Percentiles rank a stretch among this genome's conserved stretches.
Conservation (phyloP, 1,140 invertebrate species). For the Trachymyrmex septentrionalis region DNA sequence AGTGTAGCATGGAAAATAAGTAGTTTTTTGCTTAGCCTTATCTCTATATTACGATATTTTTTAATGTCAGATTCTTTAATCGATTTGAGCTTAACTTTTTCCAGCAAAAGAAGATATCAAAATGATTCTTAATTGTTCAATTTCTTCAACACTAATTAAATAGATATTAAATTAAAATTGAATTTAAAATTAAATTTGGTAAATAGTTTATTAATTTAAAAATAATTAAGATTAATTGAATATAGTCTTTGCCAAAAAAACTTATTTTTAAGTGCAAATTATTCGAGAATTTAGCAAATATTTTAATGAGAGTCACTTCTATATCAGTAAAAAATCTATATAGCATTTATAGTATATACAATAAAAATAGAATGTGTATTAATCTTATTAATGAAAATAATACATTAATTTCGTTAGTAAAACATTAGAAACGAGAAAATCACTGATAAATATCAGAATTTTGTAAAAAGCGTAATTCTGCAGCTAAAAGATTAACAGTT, state of each 20-base stretch:
- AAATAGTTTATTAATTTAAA: neutral
- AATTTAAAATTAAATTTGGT: neutral
- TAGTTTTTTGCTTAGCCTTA: neutral
- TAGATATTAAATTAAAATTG: neutral
- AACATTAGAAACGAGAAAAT: neutral
- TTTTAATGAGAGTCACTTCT: neutral
- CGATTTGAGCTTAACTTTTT: neutral
- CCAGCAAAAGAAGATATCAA: neutral
- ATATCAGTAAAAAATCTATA: neutral
- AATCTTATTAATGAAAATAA: neutral
- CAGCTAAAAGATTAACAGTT: slow-evolving; percentile 36
- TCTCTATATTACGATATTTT: neutral
- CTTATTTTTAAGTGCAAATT: neutral
- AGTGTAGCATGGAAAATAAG: neutral
- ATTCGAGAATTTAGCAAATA: neutral
- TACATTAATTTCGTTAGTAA: neutral
- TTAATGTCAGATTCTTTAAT: neutral
- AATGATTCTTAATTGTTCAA: neutral
- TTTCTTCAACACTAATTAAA: neutral
- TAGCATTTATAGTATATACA: neutral
- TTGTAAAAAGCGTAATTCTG: neutral
- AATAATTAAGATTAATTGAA: neutral
- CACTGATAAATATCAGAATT: neutral
- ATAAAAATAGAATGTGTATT: neutral
- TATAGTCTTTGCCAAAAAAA: neutral